These are phyloP conservation scores for Synchiropus splendidus DNA, from an alignment of 2,113 vertebrate genomes.

Conservation along the genomic window DNA sequence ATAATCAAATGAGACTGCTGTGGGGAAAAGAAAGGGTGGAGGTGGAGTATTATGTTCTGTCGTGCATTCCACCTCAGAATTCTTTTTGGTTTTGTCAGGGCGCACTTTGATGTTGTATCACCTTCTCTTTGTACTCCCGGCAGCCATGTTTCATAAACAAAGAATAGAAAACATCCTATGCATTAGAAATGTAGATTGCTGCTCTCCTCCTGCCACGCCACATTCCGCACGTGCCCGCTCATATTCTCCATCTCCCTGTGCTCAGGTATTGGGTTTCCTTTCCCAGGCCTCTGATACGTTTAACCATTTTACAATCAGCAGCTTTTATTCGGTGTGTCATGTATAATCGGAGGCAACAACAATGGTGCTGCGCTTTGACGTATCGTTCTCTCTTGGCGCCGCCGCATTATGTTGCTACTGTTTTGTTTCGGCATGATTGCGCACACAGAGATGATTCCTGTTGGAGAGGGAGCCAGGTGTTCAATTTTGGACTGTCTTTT, in stretches of 20 bases:
- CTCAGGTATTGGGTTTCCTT: conserved; percentile 56
- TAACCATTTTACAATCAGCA: conserved; percentile 53
- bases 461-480: conserved; percentile 32
- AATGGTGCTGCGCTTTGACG: conserved; percentile 44
- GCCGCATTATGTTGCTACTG: conserved; percentile 17
- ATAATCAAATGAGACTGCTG: conserved; percentile 62
- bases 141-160: conserved; percentile 72
- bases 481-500: conserved; percentile 31
- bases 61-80: conserved; percentile 51
- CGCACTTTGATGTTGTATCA: conserved; percentile 67
- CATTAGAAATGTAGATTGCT: conserved; percentile 70
- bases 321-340: conserved; percentile 51
- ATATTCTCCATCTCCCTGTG: conserved; percentile 43
- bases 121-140: conserved; percentile 67
- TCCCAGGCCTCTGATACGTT: conserved; percentile 53
- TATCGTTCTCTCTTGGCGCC: conserved; percentile 30
- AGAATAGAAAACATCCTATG: conserved; percentile 64
- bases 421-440: conserved; percentile 42
- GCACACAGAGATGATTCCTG: conserved; percentile 15
- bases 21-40: conserved; percentile 42
- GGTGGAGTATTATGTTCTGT: conserved; percentile 57
- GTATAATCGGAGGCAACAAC: conserved; percentile 60
- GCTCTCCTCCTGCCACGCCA: conserved; percentile 47
- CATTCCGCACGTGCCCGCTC: conserved; percentile 60
- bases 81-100: conserved; percentile 62